Conservation (phyloP, 2,797 vertebrate species). For the Notamacropus eugenii region DNA sequence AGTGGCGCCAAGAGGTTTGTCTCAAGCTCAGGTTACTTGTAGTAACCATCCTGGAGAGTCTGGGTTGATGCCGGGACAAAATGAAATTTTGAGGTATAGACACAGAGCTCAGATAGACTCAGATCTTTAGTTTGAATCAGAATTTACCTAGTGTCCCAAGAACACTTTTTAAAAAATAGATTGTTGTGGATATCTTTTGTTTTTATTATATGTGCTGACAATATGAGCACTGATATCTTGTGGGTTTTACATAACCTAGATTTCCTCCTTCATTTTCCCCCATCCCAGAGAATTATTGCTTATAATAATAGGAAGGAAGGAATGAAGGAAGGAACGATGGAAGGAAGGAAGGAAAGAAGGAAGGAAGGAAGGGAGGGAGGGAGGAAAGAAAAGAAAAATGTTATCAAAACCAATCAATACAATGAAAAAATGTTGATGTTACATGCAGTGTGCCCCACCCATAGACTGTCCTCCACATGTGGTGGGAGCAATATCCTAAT, state of each 20-base stretch:
- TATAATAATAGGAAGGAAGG: neutral
- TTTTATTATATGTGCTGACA: neutral
- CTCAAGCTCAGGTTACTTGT: neutral
- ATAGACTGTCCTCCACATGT: too few relatives aligned
- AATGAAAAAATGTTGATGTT: too few relatives aligned
- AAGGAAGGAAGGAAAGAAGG: too few relatives aligned
- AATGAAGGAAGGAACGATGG: too few relatives aligned
- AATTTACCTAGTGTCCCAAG: slow-evolving; percentile 1
- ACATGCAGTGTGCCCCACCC: too few relatives aligned
- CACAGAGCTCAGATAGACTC: neutral
- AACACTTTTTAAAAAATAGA: slow-evolving; percentile 9
- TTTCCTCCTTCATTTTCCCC: neutral
- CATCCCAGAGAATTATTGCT: neutral
- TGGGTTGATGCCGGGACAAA: neutral
- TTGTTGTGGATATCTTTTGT: neutral
- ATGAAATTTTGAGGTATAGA: neutral
- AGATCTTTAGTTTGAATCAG: slow-evolving; percentile 12
- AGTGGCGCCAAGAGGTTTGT: neutral
- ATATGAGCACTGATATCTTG: neutral
- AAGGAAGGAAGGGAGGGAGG: too few relatives aligned
- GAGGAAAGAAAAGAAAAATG: too few relatives aligned
- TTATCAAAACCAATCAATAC: too few relatives aligned
- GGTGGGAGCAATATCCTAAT: too few relatives aligned
- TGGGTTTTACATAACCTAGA: neutral
- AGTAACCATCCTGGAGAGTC: neutral